Percentiles rank a stretch among this genome's conserved stretches.
Conservation (phyloP, 64 coral and sea anemone species). For the Stichodactyla helianthus region DNA sequence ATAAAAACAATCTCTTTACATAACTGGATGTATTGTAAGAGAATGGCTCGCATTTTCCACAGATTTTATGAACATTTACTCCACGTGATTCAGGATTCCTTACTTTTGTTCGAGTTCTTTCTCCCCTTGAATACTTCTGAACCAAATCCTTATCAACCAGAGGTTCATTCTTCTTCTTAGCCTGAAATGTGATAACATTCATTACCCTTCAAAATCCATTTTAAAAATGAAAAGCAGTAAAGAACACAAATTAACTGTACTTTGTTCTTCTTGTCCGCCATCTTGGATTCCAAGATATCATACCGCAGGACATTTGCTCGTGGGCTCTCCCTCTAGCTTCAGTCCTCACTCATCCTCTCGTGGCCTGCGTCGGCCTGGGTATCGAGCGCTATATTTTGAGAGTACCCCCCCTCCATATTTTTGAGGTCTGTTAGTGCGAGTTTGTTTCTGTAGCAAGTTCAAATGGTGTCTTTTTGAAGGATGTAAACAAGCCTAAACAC, state of each 20-base stretch:
- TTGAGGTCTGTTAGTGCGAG: too few species aligned
- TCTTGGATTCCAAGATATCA: not conserved
- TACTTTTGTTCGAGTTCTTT: slow-evolving; percentile 23
- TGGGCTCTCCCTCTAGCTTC: too few species aligned
- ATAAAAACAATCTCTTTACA: not conserved
- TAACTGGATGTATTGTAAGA: not conserved
- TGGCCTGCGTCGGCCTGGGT: too few species aligned
- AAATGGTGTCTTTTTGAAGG: too few species aligned
- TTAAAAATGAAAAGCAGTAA: not conserved
- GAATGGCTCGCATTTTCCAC: not conserved
- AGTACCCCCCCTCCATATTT: too few species aligned
- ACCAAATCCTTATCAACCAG: slow-evolving; percentile 17
- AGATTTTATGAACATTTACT: not conserved
- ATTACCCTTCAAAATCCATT: not conserved
- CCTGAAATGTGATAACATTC: not conserved
- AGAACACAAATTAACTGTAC: not conserved
- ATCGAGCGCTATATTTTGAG: too few species aligned
- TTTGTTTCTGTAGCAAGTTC: too few species aligned
- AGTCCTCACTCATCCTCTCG: too few species aligned
- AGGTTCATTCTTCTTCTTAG: not conserved
- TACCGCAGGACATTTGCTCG: too few species aligned
- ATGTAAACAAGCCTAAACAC: too few species aligned
- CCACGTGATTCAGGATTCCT: not conserved
- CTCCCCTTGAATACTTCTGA: slow-evolving; percentile 42
- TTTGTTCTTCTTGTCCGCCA: not conserved